Conservation (phyloP, 2,113 vertebrate genomes). For the Phylloscopus trochilus region DNA sequence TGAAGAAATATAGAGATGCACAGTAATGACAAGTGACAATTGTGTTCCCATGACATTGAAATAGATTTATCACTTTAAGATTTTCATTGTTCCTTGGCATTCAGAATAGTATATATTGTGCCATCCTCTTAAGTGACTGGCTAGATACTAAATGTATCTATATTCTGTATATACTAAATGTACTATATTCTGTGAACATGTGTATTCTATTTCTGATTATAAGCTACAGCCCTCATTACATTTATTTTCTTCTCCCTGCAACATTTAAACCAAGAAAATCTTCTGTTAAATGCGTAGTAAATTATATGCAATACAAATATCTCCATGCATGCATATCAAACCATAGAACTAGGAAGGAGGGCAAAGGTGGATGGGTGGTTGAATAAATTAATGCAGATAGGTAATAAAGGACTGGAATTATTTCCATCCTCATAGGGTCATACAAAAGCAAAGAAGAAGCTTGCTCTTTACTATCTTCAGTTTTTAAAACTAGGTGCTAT, state of each 20-base stretch:
- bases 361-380: neutral
- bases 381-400: neutral
- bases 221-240: constrained; percentile 49
- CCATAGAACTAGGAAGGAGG: constrained; percentile 51
- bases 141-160: constrained; percentile 44
- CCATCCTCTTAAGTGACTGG: constrained; percentile 21
- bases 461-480: constrained; percentile 27
- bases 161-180: constrained; percentile 49
- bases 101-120: constrained; percentile 15
- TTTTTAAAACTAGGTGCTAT: constrained; percentile 14
- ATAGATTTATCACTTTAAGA: constrained; percentile 44
- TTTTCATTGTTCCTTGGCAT: constrained; percentile 59
- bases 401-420: constrained; percentile 52
- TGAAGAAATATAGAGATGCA: constrained; percentile 47
- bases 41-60: constrained; percentile 54
- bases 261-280: constrained; percentile 47
- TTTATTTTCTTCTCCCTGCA: constrained; percentile 59
- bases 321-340: constrained; percentile 60
- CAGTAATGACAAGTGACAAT: constrained; percentile 51
- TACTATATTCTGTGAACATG: constrained; percentile 24
- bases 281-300: constrained; percentile 24
- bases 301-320: neutral
- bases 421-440: constrained; percentile 44
- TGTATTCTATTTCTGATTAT: constrained; percentile 27
- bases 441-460: constrained; percentile 52